Evolutionary conservation across 2,113 vertebrate genomes (phyloP).

Genomic region (Rhineura floridana): DNA sequence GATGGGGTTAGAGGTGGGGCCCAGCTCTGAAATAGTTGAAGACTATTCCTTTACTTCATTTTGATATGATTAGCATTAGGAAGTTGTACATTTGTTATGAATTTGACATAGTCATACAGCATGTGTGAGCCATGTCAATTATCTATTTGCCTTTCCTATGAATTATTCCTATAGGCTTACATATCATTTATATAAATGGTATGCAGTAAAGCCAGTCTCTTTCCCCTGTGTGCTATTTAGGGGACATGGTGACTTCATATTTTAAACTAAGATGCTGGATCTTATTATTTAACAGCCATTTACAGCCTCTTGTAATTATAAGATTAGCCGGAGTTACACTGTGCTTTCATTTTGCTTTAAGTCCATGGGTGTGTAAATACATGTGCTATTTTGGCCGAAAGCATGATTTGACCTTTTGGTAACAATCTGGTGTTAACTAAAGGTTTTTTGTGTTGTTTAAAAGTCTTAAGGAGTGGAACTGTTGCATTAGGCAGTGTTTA

Average conservation of each 20-base stretch:
- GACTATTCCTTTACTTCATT: neutral
- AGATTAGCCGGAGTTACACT: constrained; percentile 63
- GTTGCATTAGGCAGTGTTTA: neutral
- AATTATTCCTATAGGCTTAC: neutral
- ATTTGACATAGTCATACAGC: neutral
- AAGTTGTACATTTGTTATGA: neutral
- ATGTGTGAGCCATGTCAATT: neutral
- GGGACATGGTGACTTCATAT: constrained; percentile 34
- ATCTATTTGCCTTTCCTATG: neutral
- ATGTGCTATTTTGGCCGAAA: constrained; percentile 15
- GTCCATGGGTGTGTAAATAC: neutral
- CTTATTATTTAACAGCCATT: constrained; percentile 57
- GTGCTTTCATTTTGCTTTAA: constrained; percentile 57
- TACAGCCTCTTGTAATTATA: constrained; percentile 60
- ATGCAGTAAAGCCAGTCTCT: constrained; percentile 9
- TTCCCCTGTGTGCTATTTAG: constrained; percentile 52
- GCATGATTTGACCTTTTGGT: neutral
- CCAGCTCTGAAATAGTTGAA: neutral
- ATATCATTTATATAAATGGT: constrained; percentile 13
- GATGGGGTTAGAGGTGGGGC: neutral
- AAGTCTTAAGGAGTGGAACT: constrained; percentile 31
- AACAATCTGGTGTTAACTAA: constrained; percentile 8
- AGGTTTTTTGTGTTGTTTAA: constrained; percentile 3
- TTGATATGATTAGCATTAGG: neutral
- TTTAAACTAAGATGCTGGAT: constrained; percentile 50